Base-by-base conservation (phyloP, 2,797 vertebrate species). In the Natrix natrix region DNA sequence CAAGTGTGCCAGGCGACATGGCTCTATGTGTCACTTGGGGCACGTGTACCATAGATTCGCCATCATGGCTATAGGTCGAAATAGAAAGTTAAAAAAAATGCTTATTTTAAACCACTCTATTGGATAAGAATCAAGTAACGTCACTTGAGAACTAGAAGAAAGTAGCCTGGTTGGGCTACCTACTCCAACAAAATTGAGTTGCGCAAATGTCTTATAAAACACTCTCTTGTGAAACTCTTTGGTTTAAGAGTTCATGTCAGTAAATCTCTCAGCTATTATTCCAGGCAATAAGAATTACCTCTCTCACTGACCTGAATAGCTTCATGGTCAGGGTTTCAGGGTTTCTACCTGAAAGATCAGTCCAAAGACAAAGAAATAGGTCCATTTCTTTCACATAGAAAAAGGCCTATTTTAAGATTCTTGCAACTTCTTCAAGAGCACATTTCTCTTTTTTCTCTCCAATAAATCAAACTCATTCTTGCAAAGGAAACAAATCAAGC, bases 401-500 rank as follows among this genome's bases (percentile, higher is more conserved):
- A n/a, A 20, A 57, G 37, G 11, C 3, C 66, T 24, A 22, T 52
- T 57, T 59, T 60, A 63, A 88, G 28, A 37, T 26, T 86, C 1
- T 56, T 20, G 22, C 5, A 13, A 20, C 16, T 48, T 52, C 6
- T 12, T n/a, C 57, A 32, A 78, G 17, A 88, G 26, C 10, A 32
- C 16, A 52, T 28, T 91, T 92, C 54, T 26, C 3, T 0, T 0
- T 0, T 83, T 94, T 52, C 43, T 87, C 48, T 13, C 61, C 6
- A 52, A 11, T 48, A 48, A 24, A 83, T 59, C 55, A 11, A 4
- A 91, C 8, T 28, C 48, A 17, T 24, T 74, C 8, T 13, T 1
- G 55, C 93, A 55, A 83, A 43, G 11, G 20, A 69, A 43, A 3
- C 11, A 88, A 12, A 83, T 48, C 8, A 83, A 83, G 74, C 74